Evolutionary conservation across 2,113 vertebrate genomes (phyloP), one percentile per base, ranked within the genome.

Genomic region (Azemiops feae): DNA sequence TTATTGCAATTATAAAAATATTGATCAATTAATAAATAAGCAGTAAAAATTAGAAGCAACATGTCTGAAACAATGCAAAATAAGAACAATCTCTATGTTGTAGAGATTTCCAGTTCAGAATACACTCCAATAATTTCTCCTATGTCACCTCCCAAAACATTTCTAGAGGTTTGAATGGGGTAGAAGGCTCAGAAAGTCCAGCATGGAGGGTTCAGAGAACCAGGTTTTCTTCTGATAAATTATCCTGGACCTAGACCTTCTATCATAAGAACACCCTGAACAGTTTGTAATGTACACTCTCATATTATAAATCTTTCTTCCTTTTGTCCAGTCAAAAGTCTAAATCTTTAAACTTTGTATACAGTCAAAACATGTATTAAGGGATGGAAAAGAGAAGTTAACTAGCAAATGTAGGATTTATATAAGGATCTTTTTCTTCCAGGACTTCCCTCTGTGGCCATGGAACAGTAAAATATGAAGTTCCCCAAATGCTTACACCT

Each of bases 371-470:
- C 14, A 30, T 60, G 43, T 53, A 25, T 74, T 54, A 18, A 52
- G 50, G 20, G 92, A 23, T 12, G n/a, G 4, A 25, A 54, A 43
- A 45, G 25, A 9, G 18, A 74, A 27, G 39, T 0, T 54, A 91
- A 50, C 14, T 12, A 23, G 6, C 1, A 60, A 57, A 2, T 39
- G 22, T 12, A 30, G 22, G 27, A 88, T 57, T 58, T 89, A 85
- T 39, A 64, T 45, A 89, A 30, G 7, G 25, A 27, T 39, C 88
- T 88, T 89, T 57, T 3, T 1, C 25, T 54, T 30, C 22, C 74
- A 93, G 93, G 87, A 45, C n/a, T 45, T 30, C 39, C 11, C n/a
- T 91, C 60, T 93, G 93, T 93, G 93, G 93, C 52, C 39, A 16
- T 25, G 93, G 54, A 30, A 92, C 6, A 4, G 93, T 92, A 60